Conservation (phyloP, 1,140 invertebrate species). For the Gryon sp. region DNA sequence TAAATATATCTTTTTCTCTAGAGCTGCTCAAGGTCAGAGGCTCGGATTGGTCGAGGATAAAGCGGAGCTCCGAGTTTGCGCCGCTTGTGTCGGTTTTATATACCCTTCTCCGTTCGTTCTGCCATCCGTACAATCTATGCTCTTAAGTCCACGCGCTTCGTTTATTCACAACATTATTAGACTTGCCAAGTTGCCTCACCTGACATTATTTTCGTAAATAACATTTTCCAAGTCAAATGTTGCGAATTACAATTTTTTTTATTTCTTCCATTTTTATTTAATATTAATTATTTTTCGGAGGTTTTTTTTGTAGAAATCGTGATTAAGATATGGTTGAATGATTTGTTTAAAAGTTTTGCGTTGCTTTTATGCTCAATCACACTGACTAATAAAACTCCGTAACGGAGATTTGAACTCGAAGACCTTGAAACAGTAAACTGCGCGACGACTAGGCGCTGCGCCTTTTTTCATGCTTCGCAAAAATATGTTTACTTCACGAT, state of each 20-base stretch:
- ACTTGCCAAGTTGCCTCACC: conserved; percentile 63
- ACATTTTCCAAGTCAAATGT: background rate
- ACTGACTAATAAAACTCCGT: background rate
- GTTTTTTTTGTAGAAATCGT: no score
- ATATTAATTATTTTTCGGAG: background rate
- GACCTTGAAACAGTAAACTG: conserved; percentile 10
- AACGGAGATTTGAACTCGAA: conserved; percentile 34
- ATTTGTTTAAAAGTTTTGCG: background rate
- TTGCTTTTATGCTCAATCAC: background rate
- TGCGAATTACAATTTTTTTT: background rate
- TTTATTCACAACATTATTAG: conserved; percentile 64
- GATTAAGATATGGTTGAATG: background rate
- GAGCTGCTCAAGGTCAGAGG: conserved; percentile 74
- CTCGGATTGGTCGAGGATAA: conserved; percentile 74
- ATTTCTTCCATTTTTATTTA: background rate
- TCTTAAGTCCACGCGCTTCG: conserved; percentile 61
- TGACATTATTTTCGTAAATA: conserved; percentile 48
- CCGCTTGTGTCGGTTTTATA: conserved; percentile 47
- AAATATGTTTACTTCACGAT: background rate
- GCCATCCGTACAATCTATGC: conserved; percentile 58
- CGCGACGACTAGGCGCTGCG: background rate
- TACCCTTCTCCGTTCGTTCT: conserved; percentile 59
- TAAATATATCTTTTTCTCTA: conserved; percentile 76
- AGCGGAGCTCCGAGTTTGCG: conserved; percentile 66
- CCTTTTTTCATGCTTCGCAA: background rate